These are phyloP conservation scores for Solenodon paradoxus DNA, from an alignment of 2,113 vertebrate genomes.

Conservation along the genomic window DNA sequence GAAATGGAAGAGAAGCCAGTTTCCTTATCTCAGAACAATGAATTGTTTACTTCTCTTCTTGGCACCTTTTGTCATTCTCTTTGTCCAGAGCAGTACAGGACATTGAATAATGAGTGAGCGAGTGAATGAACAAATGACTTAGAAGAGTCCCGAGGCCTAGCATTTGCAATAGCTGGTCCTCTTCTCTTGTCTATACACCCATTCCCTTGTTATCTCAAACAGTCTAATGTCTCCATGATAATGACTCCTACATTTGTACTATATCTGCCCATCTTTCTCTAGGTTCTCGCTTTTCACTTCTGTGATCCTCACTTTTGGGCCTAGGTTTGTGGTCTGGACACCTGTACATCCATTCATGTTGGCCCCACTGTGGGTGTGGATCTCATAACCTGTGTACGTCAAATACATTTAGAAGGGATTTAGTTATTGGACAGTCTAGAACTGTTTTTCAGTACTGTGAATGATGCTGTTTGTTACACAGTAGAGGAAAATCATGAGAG, in stretches of 20 bases:
- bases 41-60: background rate
- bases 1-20: background rate
- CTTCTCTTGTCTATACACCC: background rate
- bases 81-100: background rate
- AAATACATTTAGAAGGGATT: background rate
- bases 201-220: background rate
- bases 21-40: background rate
- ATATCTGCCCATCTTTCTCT: too few relatives aligned
- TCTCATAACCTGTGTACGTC: background rate
- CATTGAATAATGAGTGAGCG: background rate
- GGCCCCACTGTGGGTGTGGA: background rate
- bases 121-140: background rate
- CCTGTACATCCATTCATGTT: background rate
- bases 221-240: background rate
- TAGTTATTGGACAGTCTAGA: background rate
- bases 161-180: background rate
- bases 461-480: background rate
- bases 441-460: background rate
- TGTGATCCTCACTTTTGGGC: background rate
- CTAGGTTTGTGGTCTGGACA: background rate
- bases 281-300: rapidly evolving
- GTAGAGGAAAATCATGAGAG: background rate
- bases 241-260: too few relatives aligned
- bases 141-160: background rate
- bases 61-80: background rate